These are phyloP conservation scores for Pteronotus mesoamericanus DNA, from an alignment of 2,797 vertebrate genomes.

Conservation along the genomic window DNA sequence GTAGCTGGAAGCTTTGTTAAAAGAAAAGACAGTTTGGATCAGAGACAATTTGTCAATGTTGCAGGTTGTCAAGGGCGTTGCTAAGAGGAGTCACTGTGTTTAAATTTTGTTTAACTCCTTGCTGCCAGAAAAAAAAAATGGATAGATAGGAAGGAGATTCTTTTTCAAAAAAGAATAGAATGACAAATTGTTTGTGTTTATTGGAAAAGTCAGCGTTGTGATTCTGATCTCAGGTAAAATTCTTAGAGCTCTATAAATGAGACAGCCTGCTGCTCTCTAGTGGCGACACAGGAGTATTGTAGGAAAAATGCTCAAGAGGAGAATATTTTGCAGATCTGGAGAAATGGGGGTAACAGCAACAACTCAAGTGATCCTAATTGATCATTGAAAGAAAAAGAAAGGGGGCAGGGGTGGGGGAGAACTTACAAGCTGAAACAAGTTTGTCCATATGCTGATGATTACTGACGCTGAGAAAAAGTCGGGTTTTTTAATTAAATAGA, in stretches of 20 bases:
- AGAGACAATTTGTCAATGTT: conserved; percentile 64
- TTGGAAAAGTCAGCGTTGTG: not conserved
- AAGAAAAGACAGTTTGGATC: conserved; percentile 64
- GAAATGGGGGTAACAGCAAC: not conserved
- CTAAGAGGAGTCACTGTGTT: conserved; percentile 55
- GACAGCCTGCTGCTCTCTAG: not conserved
- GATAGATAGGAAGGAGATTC: not conserved
- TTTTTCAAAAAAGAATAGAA: not conserved
- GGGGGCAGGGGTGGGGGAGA: no score
- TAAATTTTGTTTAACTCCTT: conserved; percentile 66
- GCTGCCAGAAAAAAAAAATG: not conserved
- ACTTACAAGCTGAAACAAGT: not conserved
- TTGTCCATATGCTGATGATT: not conserved
- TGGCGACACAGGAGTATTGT: not conserved
- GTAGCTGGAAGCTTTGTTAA: conserved; percentile 64
- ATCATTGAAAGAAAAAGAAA: not conserved
- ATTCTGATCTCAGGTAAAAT: not conserved
- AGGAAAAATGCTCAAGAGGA: conserved; percentile 5
- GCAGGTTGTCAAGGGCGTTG: conserved; percentile 72
- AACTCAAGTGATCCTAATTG: not conserved
- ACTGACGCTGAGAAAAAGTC: not conserved
- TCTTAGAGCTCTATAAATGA: not conserved
- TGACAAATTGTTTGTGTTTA: not conserved
- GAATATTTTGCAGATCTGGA: not conserved
- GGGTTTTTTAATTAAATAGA: not conserved